Evolutionary conservation across 2,888 invertebrate species (phyloP).

Genomic region (Phania funesta): DNA sequence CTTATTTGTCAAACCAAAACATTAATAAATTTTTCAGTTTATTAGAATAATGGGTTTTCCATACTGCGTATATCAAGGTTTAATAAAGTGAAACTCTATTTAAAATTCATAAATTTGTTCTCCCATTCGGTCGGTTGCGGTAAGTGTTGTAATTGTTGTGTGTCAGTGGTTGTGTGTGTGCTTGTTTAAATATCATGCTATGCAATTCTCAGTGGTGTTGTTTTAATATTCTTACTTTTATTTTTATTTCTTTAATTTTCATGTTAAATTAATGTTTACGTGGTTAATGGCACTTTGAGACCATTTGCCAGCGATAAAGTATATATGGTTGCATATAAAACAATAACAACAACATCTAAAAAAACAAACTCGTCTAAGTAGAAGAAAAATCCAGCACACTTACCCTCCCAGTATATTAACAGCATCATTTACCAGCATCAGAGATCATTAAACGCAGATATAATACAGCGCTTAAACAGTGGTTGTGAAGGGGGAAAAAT

Average conservation of each 20-base stretch:
- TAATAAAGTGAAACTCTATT: background rate
- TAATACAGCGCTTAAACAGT: slow-evolving; percentile 19
- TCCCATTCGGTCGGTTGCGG: too few relatives aligned
- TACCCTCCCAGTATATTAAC: slow-evolving; percentile 32
- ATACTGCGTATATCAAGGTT: too few relatives aligned
- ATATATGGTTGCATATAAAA: slow-evolving; percentile 19
- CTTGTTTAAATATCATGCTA: slow-evolving; percentile 22
- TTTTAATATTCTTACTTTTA: background rate
- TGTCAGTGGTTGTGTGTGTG: background rate
- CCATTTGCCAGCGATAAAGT: slow-evolving; percentile 58
- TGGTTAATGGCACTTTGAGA: slow-evolving; percentile 66
- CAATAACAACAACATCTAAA: background rate
- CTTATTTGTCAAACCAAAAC: background rate
- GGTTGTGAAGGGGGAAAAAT: background rate
- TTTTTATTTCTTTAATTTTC: slow-evolving; percentile 26
- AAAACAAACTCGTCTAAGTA: background rate
- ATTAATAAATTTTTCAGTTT: slow-evolving; percentile 18
- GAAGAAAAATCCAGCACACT: slow-evolving; percentile 28
- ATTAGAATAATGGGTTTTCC: slow-evolving; percentile 50
- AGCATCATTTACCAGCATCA: slow-evolving; percentile 50
- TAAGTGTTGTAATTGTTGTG: too few relatives aligned
- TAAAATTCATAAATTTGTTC: background rate
- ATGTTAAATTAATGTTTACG: slow-evolving; percentile 65
- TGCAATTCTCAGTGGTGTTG: slow-evolving; percentile 7
- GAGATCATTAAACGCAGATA: slow-evolving; percentile 51